Conservation (phyloP, 2,888 invertebrate species). For the Monochamus alternatus region DNA sequence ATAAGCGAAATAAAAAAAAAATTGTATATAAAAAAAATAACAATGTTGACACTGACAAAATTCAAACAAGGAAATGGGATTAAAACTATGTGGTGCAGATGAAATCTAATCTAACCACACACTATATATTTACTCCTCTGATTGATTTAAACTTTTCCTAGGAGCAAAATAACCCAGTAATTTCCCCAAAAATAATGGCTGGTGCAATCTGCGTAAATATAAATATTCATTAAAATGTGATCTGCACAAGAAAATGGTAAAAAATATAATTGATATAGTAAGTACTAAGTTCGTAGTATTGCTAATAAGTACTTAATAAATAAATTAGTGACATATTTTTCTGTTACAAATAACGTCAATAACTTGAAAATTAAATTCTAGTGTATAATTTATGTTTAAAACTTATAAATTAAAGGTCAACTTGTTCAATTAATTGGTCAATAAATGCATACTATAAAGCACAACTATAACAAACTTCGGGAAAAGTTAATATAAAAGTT, state of each 20-base stretch:
- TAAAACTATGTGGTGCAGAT: conserved; percentile 17
- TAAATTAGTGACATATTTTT: too few relatives aligned
- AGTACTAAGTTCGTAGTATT: too few relatives aligned
- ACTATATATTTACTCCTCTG: conserved; percentile 58
- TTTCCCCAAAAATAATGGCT: conserved; percentile 78
- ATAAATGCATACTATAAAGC: too few relatives aligned
- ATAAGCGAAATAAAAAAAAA: too few relatives aligned
- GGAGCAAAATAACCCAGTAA: conserved; percentile 75
- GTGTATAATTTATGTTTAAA: too few relatives aligned
- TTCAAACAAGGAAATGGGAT: not conserved
- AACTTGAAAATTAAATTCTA: too few relatives aligned
- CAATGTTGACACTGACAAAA: not conserved
- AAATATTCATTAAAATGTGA: conserved; percentile 19
- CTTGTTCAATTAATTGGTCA: too few relatives aligned
- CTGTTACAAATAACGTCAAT: too few relatives aligned
- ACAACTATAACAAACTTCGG: too few relatives aligned
- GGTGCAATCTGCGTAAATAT: conserved; percentile 73
- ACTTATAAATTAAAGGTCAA: too few relatives aligned
- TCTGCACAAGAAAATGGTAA: not conserved
- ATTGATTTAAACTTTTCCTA: conserved; percentile 58
- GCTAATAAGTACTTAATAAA: too few relatives aligned
- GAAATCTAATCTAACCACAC: conserved; percentile 47
- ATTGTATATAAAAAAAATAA: not conserved
- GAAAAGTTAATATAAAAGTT: too few relatives aligned
- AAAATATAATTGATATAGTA: conserved; percentile 23